phyloP scores from a whole-genome alignment of 2,888 invertebrate species.

The Dicycla oo region DNA sequence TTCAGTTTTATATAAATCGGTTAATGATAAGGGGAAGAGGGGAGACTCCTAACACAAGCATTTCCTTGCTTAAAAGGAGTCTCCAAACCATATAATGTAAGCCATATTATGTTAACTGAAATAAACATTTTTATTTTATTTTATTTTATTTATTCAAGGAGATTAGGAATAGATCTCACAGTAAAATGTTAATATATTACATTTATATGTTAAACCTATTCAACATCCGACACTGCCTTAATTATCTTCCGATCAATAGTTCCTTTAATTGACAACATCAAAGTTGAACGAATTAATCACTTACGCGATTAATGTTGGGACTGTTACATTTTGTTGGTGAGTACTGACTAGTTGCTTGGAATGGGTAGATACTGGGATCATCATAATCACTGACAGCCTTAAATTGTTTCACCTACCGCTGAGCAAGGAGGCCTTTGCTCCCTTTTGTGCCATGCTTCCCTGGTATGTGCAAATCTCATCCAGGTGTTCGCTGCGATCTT shows the following conservation, averaged over 20 bases:
- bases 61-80: too few species aligned
- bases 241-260: conserved; percentile 52
- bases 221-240: conserved; percentile 22
- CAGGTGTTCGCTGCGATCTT: neutral
- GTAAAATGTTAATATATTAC: conserved; percentile 30
- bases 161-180: neutral
- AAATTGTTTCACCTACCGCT: too few species aligned
- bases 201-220: conserved; percentile 34
- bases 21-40: too few species aligned
- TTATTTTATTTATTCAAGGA: too few species aligned
- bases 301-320: conserved; percentile 31
- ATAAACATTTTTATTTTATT: too few species aligned
- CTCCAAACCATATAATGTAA: too few species aligned
- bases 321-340: neutral
- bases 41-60: too few species aligned
- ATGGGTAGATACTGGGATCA: neutral
- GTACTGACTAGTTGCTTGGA: neutral
- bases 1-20: too few species aligned
- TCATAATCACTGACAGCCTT: neutral
- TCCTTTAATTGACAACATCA: conserved; percentile 52
- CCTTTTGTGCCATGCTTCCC: neutral
- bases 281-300: conserved; percentile 52
- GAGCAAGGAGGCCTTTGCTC: neutral
- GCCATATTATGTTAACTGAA: too few species aligned
- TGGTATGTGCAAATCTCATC: neutral